Conservation (phyloP, 2,888 invertebrate species). For the Salticus scenicus region DNA sequence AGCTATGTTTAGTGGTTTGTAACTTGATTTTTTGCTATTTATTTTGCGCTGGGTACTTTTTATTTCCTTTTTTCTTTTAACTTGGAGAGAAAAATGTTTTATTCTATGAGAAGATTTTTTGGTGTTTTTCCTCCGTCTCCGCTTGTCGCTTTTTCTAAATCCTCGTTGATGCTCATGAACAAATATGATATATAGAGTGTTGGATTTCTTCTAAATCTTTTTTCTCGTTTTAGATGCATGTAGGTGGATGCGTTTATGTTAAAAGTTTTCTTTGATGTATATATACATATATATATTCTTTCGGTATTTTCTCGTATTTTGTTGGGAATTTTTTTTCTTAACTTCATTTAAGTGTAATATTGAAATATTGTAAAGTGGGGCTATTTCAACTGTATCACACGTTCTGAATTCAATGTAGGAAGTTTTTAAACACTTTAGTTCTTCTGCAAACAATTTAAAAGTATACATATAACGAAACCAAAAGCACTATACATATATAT, state of each 20-base stretch:
- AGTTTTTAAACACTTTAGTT: too few species aligned
- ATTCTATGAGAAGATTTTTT: conserved; percentile 43
- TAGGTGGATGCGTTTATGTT: neutral
- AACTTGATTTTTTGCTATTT: conserved; percentile 52
- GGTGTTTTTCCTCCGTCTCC: neutral
- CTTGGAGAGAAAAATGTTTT: conserved; percentile 48
- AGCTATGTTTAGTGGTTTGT: conserved; percentile 51
- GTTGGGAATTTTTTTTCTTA: too few species aligned
- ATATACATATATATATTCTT: too few species aligned
- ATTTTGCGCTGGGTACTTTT: conserved; percentile 21
- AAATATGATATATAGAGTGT: conserved; percentile 42
- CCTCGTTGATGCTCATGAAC: conserved; percentile 58
- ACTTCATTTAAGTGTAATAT: too few species aligned
- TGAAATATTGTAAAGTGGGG: too few species aligned
- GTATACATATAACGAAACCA: too few species aligned
- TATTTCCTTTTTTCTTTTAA: neutral
- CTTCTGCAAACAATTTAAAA: too few species aligned
- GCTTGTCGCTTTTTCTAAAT: conserved; percentile 60
- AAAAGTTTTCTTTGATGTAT: too few species aligned
- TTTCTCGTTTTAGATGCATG: neutral
- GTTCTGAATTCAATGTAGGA: too few species aligned
- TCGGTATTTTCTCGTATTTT: too few species aligned
- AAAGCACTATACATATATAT: too few species aligned
- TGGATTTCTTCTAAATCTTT: neutral
- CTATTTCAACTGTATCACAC: too few species aligned